Evolutionary conservation across 1,140 invertebrate genomes (phyloP).

Genomic region (Trichomalopsis sarcophagae): DNA sequence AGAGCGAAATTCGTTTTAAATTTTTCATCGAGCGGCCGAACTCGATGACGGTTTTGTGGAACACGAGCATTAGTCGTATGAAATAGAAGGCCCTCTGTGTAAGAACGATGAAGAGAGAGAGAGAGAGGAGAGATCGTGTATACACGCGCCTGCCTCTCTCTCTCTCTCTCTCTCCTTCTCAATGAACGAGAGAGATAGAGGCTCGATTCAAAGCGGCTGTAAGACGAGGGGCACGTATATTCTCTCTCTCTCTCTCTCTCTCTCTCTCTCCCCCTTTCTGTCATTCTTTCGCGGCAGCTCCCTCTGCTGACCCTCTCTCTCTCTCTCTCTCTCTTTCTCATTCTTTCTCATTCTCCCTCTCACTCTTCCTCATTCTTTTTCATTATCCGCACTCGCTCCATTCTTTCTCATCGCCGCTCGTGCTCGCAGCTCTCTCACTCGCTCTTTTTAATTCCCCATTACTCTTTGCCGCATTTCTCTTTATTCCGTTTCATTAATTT

Average conservation of each 20-base stretch:
- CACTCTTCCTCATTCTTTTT: neutral
- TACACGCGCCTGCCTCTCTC: neutral
- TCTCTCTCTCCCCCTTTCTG: conserved; percentile 16
- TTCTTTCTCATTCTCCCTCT: conserved; percentile 8
- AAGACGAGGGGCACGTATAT: neutral
- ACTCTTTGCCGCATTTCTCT: conserved; percentile 18
- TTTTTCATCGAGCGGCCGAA: neutral
- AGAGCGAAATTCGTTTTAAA: neutral
- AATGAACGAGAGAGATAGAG: neutral
- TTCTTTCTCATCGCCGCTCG: conserved; percentile 5
- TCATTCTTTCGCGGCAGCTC: neutral
- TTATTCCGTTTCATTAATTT: conserved; percentile 12
- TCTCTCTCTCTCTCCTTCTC: neutral
- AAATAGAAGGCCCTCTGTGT: neutral
- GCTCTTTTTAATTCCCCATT: conserved; percentile 14
- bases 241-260: neutral
- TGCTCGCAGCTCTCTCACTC: neutral
- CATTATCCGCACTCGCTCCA: neutral
- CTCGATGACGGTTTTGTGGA: neutral
- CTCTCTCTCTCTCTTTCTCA: neutral
- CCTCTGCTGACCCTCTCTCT: neutral
- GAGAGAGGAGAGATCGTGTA: neutral
- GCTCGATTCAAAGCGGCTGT: too few relatives aligned
- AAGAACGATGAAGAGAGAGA: too few relatives aligned
- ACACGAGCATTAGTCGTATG: too few relatives aligned